A percentile compares a stretch with the other conserved stretches of the same genome.
Evolutionary conservation across 2,113 vertebrate species (phyloP).

Genomic region (Peromyscus californicus): DNA sequence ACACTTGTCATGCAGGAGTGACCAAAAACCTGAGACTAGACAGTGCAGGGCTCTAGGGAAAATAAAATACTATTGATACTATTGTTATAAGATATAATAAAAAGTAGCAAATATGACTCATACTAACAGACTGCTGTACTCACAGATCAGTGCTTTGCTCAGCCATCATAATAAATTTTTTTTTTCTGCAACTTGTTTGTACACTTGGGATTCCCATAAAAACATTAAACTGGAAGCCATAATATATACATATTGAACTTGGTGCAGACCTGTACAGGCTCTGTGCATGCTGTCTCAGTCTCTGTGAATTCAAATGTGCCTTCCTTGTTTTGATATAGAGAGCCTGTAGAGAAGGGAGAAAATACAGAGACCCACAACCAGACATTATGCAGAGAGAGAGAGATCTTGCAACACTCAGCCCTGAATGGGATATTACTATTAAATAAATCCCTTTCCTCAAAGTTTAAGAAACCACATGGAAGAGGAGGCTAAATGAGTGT

Average conservation of each 20-base stretch:
- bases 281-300: too few relatives aligned
- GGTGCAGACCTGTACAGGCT: too few relatives aligned
- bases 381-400: neutral
- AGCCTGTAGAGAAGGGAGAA: neutral
- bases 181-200: too few relatives aligned
- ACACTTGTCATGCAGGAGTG: neutral
- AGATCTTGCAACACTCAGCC: neutral
- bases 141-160: neutral
- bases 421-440: neutral
- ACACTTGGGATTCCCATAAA: too few relatives aligned
- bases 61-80: neutral
- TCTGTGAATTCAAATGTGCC: too few relatives aligned
- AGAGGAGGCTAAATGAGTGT: neutral
- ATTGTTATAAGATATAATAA: neutral
- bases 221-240: too few relatives aligned
- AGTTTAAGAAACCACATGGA: neutral
- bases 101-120: neutral
- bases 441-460: neutral
- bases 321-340: too few relatives aligned
- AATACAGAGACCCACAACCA: neutral
- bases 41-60: neutral
- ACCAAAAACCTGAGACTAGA: neutral
- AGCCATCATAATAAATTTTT: neutral
- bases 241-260: too few relatives aligned
- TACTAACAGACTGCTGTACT: neutral